Percentiles rank a stretch among this genome's conserved stretches.
Evolutionary conservation across 1,140 invertebrate species (phyloP).

Genomic region (Eubasilissa regina): DNA sequence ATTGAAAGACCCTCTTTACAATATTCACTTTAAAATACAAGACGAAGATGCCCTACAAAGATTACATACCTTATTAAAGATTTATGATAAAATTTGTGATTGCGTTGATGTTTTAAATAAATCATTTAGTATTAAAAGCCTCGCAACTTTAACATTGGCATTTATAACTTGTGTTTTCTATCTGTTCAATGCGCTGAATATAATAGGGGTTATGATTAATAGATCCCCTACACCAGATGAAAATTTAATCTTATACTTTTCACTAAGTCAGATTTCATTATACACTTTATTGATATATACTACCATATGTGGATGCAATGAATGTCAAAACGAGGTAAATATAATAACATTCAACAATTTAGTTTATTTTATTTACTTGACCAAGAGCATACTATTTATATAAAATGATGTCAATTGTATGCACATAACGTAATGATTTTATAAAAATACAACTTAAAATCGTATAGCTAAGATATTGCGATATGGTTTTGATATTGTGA

Average conservation of each 20-base stretch:
- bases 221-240: not conserved
- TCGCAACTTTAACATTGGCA: not conserved
- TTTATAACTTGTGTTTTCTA: not conserved
- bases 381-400: too few relatives aligned
- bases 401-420: too few relatives aligned
- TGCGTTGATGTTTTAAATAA: not conserved
- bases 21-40: not conserved
- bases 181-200: not conserved
- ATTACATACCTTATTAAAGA: not conserved
- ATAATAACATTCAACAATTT: too few relatives aligned
- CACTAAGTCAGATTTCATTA: not conserved
- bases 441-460: too few relatives aligned
- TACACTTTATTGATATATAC: not conserved
- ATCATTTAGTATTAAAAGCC: not conserved
- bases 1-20: not conserved
- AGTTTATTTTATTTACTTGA: too few relatives aligned
- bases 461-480: too few relatives aligned
- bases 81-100: conserved; percentile 10
- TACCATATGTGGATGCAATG: not conserved
- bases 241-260: not conserved
- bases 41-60: not conserved
- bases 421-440: too few relatives aligned
- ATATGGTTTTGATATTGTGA: not conserved
- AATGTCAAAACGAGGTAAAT: not conserved
- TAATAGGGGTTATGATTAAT: not conserved